Evolutionary conservation across 2,888 invertebrate species (phyloP), one percentile per base, ranked within the genome.

Genomic region (Melanargia galathea): DNA sequence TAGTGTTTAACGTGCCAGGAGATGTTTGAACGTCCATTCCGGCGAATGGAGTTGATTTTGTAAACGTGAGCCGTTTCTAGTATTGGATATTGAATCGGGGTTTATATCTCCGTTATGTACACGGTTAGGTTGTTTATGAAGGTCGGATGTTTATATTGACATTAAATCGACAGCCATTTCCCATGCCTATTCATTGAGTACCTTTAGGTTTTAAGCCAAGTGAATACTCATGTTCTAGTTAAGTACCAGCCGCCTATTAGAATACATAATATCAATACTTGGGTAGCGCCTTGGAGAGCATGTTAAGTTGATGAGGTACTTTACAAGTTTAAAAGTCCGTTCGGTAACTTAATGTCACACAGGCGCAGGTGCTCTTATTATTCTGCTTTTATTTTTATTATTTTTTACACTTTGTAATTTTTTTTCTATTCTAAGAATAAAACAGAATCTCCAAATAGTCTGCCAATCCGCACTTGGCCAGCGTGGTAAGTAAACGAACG

Each of bases 31-130:
- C 58, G 75, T 35, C 75, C 13, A 52, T 52, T 35, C 13, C 13
- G 2, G 69, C 65, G 70, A 67, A 66, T 57, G 35, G 43, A 49
- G 60, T 63, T 61, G 48, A 62, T 63, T 59, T 52, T 16, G 52
- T 62, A 51, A 58, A 66, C 51, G 59, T 57, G 52, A 13, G 54
- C 26, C 13, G 48, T 49, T 63, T 58, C 46, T 58, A 22, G 30
- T 48, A 58, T 58, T 58, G 58, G 46, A 58, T 58, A 58, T 58
- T 58, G 58, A 58, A 58, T 48, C 22, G 58, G 58, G 48, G 48
- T 33, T 18, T 33, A 58, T 30, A 48, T 35, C 58, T 58, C 46
- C 35, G 58, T 46, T 57, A 46, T 26, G 18, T 43, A 57, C 24
- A 24, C 20, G 35, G 24, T 33, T 33, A 35, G 58, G 48, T 22